Evolutionary conservation across 2,113 vertebrate genomes (phyloP).

Genomic region (Actinemys pallida): DNA sequence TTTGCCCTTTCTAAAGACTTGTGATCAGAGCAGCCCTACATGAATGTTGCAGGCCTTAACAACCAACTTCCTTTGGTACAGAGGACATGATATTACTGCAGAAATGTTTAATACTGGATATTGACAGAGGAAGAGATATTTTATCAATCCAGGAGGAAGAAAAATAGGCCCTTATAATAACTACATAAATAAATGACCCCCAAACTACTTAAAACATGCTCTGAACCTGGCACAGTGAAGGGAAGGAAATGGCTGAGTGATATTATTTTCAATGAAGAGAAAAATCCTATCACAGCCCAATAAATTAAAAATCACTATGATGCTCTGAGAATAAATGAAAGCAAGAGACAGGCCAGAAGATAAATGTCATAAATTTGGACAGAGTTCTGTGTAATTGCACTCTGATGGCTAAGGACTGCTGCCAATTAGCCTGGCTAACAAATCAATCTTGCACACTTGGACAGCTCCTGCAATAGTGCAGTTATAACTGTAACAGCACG

Average conservation of each 20-base stretch:
- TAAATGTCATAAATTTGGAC: slow-evolving; percentile 37
- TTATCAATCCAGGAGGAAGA: neutral
- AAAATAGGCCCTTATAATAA: neutral
- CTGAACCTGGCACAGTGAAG: neutral
- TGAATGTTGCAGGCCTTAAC: neutral
- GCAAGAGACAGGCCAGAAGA: neutral
- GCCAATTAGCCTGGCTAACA: slow-evolving; percentile 54
- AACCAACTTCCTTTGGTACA: neutral
- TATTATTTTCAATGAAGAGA: neutral
- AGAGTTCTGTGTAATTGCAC: slow-evolving; percentile 40
- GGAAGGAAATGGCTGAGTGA: neutral
- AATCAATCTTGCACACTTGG: neutral
- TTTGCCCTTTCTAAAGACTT: slow-evolving; percentile 9
- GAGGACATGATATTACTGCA: neutral
- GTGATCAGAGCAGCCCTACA: neutral
- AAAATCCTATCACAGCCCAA: neutral
- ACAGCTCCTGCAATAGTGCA: neutral
- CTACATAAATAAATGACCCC: neutral
- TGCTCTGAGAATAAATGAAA: slow-evolving; percentile 29
- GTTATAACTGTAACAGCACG: neutral
- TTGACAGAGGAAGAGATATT: neutral
- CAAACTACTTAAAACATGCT: neutral
- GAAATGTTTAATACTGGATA: neutral
- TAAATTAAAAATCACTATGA: slow-evolving; percentile 3
- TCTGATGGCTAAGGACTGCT: slow-evolving; percentile 30